Percentiles rank a stretch among this genome's conserved stretches.
Evolutionary conservation across 2,113 vertebrate genomes (phyloP).

Genomic region (Rhodinocichla rosea): DNA sequence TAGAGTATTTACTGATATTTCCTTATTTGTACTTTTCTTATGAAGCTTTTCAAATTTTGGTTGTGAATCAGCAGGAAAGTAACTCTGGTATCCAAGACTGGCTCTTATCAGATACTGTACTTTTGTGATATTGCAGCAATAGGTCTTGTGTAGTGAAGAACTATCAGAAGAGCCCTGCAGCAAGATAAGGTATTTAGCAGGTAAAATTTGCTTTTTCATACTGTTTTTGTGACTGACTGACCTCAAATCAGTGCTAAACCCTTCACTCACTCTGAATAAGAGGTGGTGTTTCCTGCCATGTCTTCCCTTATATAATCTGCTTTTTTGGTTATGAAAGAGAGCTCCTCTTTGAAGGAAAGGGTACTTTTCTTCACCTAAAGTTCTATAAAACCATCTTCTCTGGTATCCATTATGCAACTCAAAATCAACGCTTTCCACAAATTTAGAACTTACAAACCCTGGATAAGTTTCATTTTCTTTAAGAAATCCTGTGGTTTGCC

Average conservation of each 20-base stretch:
- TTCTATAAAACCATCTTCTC: neutral
- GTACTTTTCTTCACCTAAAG: neutral
- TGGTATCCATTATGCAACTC: neutral
- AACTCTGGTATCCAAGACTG: neutral
- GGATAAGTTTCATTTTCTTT: neutral
- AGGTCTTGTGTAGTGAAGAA: neutral
- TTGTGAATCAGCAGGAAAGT: neutral
- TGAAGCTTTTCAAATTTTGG: neutral
- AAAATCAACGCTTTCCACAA: neutral
- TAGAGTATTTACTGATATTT: neutral
- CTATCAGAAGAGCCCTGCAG: neutral
- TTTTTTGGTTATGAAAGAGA: neutral
- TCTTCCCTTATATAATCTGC: neutral
- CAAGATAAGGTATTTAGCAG: neutral
- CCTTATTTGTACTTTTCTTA: neutral
- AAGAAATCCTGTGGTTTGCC: neutral
- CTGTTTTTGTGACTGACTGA: neutral
- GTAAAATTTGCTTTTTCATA: neutral
- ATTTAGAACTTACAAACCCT: neutral
- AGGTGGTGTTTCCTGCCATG: neutral
- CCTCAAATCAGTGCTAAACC: neutral
- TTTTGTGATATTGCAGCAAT: neutral
- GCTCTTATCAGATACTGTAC: neutral
- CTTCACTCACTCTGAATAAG: neutral
- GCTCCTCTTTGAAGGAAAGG: neutral